Evolutionary conservation across 2,888 invertebrate species (phyloP), one percentile per base, ranked within the genome.

Genomic region (Apamea sordens): DNA sequence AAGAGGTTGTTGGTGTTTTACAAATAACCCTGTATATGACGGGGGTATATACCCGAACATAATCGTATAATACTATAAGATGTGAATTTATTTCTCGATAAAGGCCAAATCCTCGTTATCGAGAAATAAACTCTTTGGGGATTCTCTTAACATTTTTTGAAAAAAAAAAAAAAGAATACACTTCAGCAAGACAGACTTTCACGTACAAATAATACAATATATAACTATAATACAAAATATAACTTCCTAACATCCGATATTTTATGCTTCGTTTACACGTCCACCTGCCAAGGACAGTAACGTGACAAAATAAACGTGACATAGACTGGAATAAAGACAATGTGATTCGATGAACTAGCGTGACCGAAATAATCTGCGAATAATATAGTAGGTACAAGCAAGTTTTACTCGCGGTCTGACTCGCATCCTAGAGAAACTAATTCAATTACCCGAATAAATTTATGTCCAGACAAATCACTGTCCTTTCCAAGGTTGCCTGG

Each of bases 241-340:
- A 28, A 63, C 61, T 32, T 47, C 18, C 18, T n/a, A 18, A 18
- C 13, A 44, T 2, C n/a, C 32, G 32, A 65, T 44, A 67, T 32
- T 67, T 44, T n/a, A 15, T 44, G 32, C 32, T n/a, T 67, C n/a
- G 68, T 36, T 56, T 24, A 77, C 73, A 59, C 47, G 72, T 78
- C 15, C 7, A 53, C 28, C 36, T 24, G n/a, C 11, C 24, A 56
- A 56, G 56, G 28, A 5, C 24, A 18, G 11, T 47, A 28, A 71
- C 36, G 36, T 81, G 72, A 81, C n/a, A 28, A 47, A 47, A 47
- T 73, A n/a, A 36, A 36, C 6, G 24, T 81, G 47, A 59, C 70
- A 56, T 15, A 47, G 24, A 71, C 24, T 24, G 24, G 11, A 65
- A 59, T 13, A 69, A 8, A 36, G n/a, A 36, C 18, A 63, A 24